These are phyloP conservation scores for Pterocles orientalis DNA, from an alignment of 2,113 vertebrate species.

Conservation along the genomic window DNA sequence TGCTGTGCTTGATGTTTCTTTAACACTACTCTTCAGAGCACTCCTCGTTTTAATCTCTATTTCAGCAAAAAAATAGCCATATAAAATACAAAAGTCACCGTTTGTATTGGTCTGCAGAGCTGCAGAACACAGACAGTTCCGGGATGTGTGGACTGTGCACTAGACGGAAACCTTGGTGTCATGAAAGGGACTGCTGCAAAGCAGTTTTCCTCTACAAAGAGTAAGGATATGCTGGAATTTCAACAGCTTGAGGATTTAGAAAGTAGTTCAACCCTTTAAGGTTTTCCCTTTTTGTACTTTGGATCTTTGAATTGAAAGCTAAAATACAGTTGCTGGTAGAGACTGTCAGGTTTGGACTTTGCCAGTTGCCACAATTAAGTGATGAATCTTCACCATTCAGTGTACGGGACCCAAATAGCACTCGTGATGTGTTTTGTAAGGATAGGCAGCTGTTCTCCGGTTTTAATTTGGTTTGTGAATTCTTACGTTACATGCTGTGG, in stretches of 20 bases:
- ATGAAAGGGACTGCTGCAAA: neutral
- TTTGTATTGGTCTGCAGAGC: neutral
- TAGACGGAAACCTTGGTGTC: neutral
- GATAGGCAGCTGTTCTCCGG: neutral
- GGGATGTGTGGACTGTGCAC: neutral
- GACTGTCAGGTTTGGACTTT: neutral
- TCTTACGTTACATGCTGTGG: neutral
- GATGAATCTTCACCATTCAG: neutral
- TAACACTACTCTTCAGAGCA: neutral
- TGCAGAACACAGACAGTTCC: neutral
- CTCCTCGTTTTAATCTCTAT: neutral
- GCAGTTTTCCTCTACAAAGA: neutral
- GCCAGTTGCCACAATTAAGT: neutral
- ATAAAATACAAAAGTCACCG: neutral
- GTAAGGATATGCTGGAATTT: neutral
- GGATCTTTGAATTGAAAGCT: neutral
- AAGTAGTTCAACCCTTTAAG: neutral
- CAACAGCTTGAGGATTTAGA: neutral
- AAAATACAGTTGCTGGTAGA: neutral
- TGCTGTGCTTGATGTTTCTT: neutral
- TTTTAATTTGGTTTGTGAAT: neutral
- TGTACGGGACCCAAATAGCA: neutral
- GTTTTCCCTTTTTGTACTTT: neutral
- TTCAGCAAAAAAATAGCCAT: neutral
- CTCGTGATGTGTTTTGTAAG: accelerated